Evolutionary conservation across 2,113 vertebrate genomes (phyloP).

Genomic region (Amphilophus citrinellus): DNA sequence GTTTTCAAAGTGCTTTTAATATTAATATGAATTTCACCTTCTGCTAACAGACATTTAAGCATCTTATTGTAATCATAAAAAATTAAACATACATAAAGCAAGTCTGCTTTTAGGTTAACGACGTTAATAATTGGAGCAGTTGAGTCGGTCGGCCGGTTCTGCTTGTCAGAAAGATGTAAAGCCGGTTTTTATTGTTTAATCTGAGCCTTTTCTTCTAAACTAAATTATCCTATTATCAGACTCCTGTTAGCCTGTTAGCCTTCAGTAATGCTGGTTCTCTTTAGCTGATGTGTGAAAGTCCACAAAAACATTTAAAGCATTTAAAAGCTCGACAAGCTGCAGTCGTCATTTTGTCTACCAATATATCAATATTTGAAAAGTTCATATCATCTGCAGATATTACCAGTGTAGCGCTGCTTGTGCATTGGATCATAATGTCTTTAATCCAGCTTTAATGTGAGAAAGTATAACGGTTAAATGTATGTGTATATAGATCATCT

Average conservation of each 20-base stretch:
- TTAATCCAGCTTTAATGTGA: background rate
- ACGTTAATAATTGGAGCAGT: background rate
- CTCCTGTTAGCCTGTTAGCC: too few species aligned
- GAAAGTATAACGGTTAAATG: background rate
- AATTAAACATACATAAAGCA: background rate
- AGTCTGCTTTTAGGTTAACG: background rate
- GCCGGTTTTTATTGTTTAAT: background rate
- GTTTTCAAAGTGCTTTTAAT: background rate
- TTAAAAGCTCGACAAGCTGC: too few species aligned
- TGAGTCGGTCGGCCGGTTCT: background rate
- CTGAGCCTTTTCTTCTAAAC: background rate
- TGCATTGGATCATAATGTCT: background rate
- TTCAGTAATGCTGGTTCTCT: too few species aligned
- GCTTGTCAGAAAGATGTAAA: background rate
- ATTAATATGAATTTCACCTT: background rate
- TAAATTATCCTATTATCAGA: background rate
- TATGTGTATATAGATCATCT: background rate
- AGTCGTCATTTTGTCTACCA: background rate
- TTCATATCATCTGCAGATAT: background rate
- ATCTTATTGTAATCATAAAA: background rate
- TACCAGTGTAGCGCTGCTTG: background rate
- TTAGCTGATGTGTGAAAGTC: too few species aligned
- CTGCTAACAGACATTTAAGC: background rate
- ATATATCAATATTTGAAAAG: background rate
- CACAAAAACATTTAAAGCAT: background rate